A percentile compares a stretch with the other conserved stretches of the same genome.
Evolutionary conservation across 2,113 vertebrate species (phyloP).

Genomic region (Oreochromis niloticus): DNA sequence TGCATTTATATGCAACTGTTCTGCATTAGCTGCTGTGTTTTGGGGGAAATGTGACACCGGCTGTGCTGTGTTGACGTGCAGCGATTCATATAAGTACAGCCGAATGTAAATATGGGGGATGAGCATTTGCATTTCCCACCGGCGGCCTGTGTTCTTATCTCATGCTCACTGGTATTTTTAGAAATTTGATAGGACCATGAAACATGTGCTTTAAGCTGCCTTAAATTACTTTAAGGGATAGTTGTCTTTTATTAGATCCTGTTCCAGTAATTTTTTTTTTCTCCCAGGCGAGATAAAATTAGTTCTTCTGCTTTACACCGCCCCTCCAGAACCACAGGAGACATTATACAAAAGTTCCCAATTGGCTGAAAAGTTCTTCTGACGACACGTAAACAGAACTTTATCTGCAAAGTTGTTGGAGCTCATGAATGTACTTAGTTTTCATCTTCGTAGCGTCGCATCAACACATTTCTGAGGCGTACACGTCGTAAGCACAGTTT

Average conservation of each 20-base stretch:
- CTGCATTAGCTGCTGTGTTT: background rate
- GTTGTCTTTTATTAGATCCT: background rate
- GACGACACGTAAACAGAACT: accelerated
- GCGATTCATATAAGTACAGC: background rate
- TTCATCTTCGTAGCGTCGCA: background rate
- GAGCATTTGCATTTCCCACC: background rate
- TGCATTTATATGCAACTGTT: background rate
- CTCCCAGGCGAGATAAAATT: background rate
- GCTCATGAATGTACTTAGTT: background rate
- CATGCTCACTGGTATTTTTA: background rate
- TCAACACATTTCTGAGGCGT: background rate
- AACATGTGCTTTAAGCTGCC: background rate
- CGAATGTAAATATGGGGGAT: background rate
- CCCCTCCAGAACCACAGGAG: background rate
- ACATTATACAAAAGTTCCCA: background rate
- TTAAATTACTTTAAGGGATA: background rate
- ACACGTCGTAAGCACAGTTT: background rate
- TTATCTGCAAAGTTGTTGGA: background rate
- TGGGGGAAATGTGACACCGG: background rate
- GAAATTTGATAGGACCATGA: background rate
- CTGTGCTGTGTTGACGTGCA: background rate
- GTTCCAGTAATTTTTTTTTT: background rate
- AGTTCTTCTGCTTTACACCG: background rate
- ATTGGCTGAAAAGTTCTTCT: background rate
- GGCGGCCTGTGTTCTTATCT: background rate